These are phyloP conservation scores for Cantharis rufa DNA, from an alignment of 2,888 invertebrate species.

Conservation along the genomic window DNA sequence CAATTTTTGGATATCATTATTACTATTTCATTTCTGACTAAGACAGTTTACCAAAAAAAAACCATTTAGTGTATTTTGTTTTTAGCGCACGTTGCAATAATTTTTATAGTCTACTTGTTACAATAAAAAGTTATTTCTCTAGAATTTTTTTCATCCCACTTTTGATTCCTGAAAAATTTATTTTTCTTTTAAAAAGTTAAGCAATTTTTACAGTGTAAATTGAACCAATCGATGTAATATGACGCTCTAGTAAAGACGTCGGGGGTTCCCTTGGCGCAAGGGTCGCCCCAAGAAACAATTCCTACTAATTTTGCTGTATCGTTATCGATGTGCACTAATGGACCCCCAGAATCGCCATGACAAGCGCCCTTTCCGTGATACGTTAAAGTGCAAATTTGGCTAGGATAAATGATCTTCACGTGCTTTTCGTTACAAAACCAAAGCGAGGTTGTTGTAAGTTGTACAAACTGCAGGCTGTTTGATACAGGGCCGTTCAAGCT, in stretches of 20 bases:
- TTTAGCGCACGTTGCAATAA: neutral
- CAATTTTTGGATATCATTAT: neutral
- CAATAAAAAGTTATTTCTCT: neutral
- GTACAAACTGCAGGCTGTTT: constrained; percentile 59
- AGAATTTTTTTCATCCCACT: neutral
- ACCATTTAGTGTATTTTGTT: neutral
- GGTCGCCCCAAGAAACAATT: neutral
- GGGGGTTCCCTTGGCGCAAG: neutral
- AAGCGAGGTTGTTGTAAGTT: constrained; percentile 57
- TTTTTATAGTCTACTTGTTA: neutral
- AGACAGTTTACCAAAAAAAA: neutral
- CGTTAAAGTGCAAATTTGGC: constrained; percentile 61
- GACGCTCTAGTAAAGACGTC: neutral
- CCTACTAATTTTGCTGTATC: neutral
- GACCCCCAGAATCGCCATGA: constrained; percentile 52
- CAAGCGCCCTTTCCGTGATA: constrained; percentile 65
- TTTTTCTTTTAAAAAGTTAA: neutral
- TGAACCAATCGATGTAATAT: neutral
- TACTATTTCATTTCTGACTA: neutral
- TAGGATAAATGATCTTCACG: neutral
- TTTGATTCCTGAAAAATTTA: neutral
- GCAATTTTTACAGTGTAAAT: neutral
- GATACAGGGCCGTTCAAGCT: neutral
- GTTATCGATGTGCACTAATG: constrained; percentile 3
- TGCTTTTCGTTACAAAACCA: constrained; percentile 52